A percentile compares a stretch with the other conserved stretches of the same genome.
These are phyloP conservation scores for Epistrophe eligans DNA, from an alignment of 2,888 invertebrate genomes.

Conservation along the genomic window DNA sequence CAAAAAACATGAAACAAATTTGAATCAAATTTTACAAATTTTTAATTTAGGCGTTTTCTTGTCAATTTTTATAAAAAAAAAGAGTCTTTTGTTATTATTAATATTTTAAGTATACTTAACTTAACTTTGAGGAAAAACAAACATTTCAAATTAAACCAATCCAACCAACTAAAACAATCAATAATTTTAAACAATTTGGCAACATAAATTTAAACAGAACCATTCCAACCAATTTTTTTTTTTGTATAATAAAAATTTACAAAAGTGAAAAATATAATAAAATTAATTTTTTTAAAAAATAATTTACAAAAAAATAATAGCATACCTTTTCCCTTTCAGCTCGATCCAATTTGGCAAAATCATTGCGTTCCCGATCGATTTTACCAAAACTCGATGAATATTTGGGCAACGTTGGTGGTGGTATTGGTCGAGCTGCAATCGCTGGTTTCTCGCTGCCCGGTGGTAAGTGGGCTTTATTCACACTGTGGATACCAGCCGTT, in stretches of 20 bases:
- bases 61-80: too few species aligned
- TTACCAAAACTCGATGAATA: constrained; percentile 92
- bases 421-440: constrained; percentile 87
- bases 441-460: constrained; percentile 78
- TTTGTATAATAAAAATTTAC: constrained; percentile 28
- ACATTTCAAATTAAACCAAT: constrained; percentile 12
- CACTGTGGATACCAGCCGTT: constrained; percentile 79
- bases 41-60: too few species aligned
- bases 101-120: too few species aligned
- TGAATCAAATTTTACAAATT: too few species aligned
- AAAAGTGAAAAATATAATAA: constrained; percentile 29
- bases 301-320: constrained; percentile 32
- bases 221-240: constrained; percentile 56
- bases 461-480: constrained; percentile 78
- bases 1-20: too few species aligned
- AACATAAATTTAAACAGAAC: constrained; percentile 31
- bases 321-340: constrained; percentile 79
- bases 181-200: constrained; percentile 27
- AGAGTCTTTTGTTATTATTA: too few species aligned
- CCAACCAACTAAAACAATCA: constrained; percentile 34
- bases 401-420: constrained; percentile 91
- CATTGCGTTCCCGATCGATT: constrained; percentile 85
- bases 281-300: not conserved
- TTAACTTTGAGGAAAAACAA: not conserved
- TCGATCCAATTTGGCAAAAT: constrained; percentile 83